phyloP scores from a whole-genome alignment of 1,140 invertebrate genomes.

The Augochlora pura region DNA sequence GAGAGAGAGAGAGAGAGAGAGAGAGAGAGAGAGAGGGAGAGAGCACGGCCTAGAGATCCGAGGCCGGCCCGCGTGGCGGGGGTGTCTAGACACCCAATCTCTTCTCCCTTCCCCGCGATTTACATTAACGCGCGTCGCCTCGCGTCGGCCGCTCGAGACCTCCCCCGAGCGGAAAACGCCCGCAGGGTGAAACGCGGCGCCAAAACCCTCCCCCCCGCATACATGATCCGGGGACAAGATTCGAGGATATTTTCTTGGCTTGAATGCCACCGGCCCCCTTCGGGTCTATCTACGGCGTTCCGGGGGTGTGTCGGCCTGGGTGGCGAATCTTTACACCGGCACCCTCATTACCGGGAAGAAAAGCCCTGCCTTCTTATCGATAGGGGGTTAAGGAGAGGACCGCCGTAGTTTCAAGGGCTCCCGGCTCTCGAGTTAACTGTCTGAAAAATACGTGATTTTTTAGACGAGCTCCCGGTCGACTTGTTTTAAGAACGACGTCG shows the following conservation, averaged over 20 bases:
- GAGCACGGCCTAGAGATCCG: constrained; percentile 16
- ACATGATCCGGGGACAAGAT: constrained; percentile 27
- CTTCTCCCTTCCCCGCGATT: constrained; percentile 32
- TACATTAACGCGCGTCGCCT: constrained; percentile 3
- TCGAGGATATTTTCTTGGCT: constrained; percentile 6
- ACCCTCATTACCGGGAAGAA: background rate
- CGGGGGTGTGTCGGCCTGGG: background rate
- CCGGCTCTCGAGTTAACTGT: no score
- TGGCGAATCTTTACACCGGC: background rate
- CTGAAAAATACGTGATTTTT: no score
- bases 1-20: no score
- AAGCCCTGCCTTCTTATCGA: background rate
- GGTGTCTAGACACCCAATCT: constrained; percentile 64
- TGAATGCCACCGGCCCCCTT: background rate
- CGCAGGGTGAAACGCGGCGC: background rate
- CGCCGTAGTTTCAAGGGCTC: no score
- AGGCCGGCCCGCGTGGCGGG: constrained; percentile 4
- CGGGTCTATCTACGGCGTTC: background rate
- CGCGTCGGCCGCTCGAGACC: background rate
- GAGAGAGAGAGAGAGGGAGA: no score
- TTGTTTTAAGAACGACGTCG: no score
- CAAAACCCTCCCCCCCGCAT: background rate
- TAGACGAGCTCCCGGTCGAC: no score
- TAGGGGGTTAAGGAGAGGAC: background rate
- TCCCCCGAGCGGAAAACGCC: constrained; percentile 6